Evolutionary conservation across 2,113 vertebrate species (phyloP).

Genomic region (Oxygymnocypris stewartii): DNA sequence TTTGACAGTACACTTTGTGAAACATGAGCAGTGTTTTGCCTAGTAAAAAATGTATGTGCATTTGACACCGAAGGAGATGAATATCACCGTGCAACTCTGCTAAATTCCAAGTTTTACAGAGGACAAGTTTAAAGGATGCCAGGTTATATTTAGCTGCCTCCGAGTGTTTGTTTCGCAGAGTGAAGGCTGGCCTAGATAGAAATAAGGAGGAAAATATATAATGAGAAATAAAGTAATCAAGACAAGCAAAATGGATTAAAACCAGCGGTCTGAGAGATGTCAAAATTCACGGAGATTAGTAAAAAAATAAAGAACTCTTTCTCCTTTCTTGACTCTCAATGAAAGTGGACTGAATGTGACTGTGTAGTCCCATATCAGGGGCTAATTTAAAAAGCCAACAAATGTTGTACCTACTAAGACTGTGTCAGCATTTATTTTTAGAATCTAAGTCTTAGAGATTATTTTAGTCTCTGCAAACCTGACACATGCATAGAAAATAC

Average conservation of each 20-base stretch:
- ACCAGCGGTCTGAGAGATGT: neutral
- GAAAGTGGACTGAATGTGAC: constrained; percentile 19
- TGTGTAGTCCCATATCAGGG: neutral
- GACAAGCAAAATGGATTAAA: neutral
- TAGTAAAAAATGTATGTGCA: constrained; percentile 23
- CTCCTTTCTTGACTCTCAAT: neutral
- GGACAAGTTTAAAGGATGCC: constrained; percentile 52
- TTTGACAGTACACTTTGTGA: constrained; percentile 4
- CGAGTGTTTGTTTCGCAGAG: constrained; percentile 54
- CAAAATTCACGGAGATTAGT: constrained; percentile 14
- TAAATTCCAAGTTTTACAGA: constrained; percentile 54
- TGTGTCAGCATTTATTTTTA: constrained; percentile 27
- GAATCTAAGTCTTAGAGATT: constrained; percentile 16
- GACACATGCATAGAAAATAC: constrained; percentile 12
- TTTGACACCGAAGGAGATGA: constrained; percentile 38
- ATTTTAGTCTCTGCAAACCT: constrained; percentile 45
- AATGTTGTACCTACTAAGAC: constrained; percentile 26
- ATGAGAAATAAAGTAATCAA: constrained; percentile 49
- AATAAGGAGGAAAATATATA: constrained; percentile 40
- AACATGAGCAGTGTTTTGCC: neutral
- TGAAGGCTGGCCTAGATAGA: constrained; percentile 55
- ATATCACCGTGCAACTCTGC: constrained; percentile 42
- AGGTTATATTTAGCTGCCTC: constrained; percentile 56
- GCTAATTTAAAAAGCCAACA: constrained; percentile 39
- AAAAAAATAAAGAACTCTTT: neutral